Evolutionary conservation across 1,140 invertebrate species (phyloP).

Genomic region (Drosophila tropicalis): DNA sequence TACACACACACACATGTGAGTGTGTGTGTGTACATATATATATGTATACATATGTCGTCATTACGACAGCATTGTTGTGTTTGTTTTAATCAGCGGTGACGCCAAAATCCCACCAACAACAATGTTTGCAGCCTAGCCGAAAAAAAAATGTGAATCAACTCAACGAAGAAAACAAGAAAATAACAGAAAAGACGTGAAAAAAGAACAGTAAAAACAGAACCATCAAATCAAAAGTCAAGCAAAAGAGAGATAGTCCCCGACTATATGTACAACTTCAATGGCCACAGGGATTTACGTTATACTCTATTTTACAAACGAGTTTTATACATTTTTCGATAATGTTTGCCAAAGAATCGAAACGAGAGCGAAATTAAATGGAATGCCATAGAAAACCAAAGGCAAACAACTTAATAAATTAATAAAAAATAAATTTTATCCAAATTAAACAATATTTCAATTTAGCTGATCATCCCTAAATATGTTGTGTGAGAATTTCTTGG

Average conservation of each 20-base stretch:
- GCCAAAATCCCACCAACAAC: slow-evolving; percentile 48
- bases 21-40: slow-evolving; percentile 28
- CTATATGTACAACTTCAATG: background rate
- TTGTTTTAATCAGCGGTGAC: slow-evolving; percentile 79
- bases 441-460: no score
- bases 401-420: no score
- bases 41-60: slow-evolving; percentile 72
- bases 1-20: slow-evolving; percentile 23
- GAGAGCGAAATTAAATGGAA: no score
- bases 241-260: slow-evolving; percentile 31
- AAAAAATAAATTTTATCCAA: no score
- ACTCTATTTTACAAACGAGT: background rate
- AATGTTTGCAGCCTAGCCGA: slow-evolving; percentile 63
- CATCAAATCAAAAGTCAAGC: slow-evolving; percentile 58
- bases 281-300: background rate
- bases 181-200: background rate
- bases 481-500: no score
- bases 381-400: no score
- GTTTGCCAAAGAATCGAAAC: no score
- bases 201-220: slow-evolving; percentile 19
- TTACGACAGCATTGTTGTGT: slow-evolving; percentile 79
- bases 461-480: no score
- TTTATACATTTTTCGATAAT: no score
- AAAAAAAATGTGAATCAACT: slow-evolving; percentile 14
- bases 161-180: slow-evolving; percentile 9